These are phyloP conservation scores for Danionella cerebrum DNA, from an alignment of 2,113 vertebrate genomes.

Conservation along the genomic window DNA sequence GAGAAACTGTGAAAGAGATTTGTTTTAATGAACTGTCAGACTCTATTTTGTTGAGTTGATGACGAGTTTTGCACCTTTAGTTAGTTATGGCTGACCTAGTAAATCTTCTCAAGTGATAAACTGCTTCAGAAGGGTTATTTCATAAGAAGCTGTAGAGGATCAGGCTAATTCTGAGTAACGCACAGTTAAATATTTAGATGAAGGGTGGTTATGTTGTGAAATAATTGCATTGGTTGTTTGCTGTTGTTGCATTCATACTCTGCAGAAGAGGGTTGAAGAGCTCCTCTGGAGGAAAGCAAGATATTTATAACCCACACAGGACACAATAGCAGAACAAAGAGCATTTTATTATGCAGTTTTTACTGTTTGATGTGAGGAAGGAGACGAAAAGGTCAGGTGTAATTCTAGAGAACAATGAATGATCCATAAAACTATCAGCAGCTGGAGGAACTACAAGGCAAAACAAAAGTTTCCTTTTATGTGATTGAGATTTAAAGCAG, in stretches of 20 bases:
- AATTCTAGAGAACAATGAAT: background rate
- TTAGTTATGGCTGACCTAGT: background rate
- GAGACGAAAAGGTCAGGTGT: background rate
- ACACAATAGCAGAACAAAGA: slow-evolving; percentile 10
- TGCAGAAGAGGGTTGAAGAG: background rate
- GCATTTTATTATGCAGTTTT: background rate
- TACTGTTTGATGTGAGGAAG: background rate
- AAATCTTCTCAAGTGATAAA: background rate
- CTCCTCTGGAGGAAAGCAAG: background rate
- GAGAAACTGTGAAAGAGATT: background rate
- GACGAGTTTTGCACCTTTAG: background rate
- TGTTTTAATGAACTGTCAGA: slow-evolving; percentile 9
- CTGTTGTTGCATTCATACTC: background rate
- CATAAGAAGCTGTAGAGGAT: no score
- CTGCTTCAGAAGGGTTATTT: no score
- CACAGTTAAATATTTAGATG: background rate
- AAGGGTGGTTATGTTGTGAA: background rate
- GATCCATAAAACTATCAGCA: background rate
- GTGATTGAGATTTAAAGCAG: no score
- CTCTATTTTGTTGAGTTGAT: background rate
- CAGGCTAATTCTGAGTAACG: no score
- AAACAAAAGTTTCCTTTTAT: no score
- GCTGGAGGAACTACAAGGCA: background rate
- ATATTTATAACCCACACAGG: slow-evolving; percentile 20
- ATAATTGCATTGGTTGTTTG: background rate